Conservation (phyloP, 2,888 invertebrate genomes). For the Heliconius charithonia region DNA sequence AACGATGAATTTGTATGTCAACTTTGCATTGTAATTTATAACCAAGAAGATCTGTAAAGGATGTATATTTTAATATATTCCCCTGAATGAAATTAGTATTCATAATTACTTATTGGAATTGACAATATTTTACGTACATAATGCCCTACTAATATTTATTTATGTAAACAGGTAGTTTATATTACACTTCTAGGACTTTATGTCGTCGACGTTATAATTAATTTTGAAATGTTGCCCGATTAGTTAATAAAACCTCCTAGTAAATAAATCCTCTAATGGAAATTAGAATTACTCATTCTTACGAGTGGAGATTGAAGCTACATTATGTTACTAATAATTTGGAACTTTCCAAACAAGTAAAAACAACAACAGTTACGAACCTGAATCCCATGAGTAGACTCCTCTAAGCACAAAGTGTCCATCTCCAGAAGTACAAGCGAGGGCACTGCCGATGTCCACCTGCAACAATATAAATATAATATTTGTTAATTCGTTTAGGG, state of each 20-base stretch:
- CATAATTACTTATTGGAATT: neutral
- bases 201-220: no score
- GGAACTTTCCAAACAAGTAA: neutral
- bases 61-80: neutral
- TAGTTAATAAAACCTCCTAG: no score
- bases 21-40: no score
- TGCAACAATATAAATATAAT: conserved; percentile 50
- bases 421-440: conserved; percentile 89
- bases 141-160: neutral
- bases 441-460: conserved; percentile 90
- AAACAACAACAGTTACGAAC: conserved; percentile 62
- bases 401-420: conserved; percentile 88
- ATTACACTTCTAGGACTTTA: no score
- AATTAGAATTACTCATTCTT: no score
- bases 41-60: neutral
- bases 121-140: neutral
- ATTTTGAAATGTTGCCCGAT: no score
- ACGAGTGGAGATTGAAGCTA: no score
- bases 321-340: no score
- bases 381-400: conserved; percentile 90
- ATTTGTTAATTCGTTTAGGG: neutral
- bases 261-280: no score
- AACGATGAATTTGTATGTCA: no score
- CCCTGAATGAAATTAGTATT: neutral
- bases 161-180: no score